Base-by-base conservation (phyloP, 2,113 vertebrate species). In the Atherinomorus stipes region DNA sequence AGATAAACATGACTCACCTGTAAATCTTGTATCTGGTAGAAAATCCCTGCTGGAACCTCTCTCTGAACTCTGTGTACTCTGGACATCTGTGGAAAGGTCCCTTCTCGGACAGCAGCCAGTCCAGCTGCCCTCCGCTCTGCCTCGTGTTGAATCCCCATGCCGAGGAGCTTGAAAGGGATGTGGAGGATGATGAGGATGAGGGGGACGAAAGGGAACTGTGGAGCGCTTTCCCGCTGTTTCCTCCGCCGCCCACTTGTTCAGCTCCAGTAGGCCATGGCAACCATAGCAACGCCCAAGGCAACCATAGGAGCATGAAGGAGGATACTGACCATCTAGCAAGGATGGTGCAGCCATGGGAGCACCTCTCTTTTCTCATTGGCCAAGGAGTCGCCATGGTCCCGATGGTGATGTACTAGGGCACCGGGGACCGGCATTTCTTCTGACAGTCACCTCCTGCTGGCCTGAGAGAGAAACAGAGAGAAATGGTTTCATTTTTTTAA, bases 21-120 rank as follows among this genome's bases (percentile, higher is more conserved):
- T 99, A 99, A 91, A 99, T 99, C 93, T 98, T 96, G 91, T 99
- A 99, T 91, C 97, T 96, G 89, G 97, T 99, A 91, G 96, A 97
- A 92, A 98, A 99, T 66, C 97, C 96, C 85, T 98, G 97, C 66
- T 96, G 96, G 91, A 96, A 97, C 54, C 97, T 93, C 85, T 99
- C 97, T 90, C 94, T 93, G 91, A 99, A 99, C 87, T 99, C 97
- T 0, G 95, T 93, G 69, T 99, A 99, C 85, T 99, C 97, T 15
- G 96, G 97, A 52, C 96, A 95, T 49, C 95, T 93, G 93, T 99
- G 95, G 91, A 99, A 99, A 31, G 98, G 98, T 59, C 98, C 97
- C 34, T 97, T 95, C 90, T 99, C 97, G 0, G 95, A 96, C 81
- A 99, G 95, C 83, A 99, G 95, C 97, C 98, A 99, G 92, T 99